Evolutionary conservation across 1,140 invertebrate genomes (phyloP).

Genomic region (Anoplophora glabripennis): DNA sequence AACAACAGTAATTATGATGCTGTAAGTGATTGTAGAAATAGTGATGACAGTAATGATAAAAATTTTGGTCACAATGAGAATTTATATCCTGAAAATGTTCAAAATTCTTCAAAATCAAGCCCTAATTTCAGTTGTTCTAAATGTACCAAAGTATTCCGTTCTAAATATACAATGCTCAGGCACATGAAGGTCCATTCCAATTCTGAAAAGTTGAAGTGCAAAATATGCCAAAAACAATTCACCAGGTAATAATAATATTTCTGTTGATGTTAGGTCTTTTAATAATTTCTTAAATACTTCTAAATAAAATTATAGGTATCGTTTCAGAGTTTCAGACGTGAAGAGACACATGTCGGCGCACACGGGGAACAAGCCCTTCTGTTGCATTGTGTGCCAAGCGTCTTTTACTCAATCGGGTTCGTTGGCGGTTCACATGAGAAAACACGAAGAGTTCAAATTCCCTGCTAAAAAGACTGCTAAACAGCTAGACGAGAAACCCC

Average conservation of each 20-base stretch:
- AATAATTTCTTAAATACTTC: too few relatives aligned
- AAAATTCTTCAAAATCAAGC: background rate
- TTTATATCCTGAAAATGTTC: background rate
- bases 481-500: slow-evolving; percentile 3
- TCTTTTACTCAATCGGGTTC: slow-evolving; percentile 58
- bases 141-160: slow-evolving; percentile 35
- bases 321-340: slow-evolving; percentile 34
- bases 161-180: slow-evolving; percentile 32
- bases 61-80: slow-evolving; percentile 18
- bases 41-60: slow-evolving; percentile 26
- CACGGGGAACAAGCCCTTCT: slow-evolving; percentile 69
- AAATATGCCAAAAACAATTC: slow-evolving; percentile 35
- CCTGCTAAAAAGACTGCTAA: slow-evolving; percentile 2
- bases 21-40: slow-evolving; percentile 21
- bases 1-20: slow-evolving; percentile 6
- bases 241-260: slow-evolving; percentile 11
- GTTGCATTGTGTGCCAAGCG: slow-evolving; percentile 58
- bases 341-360: slow-evolving; percentile 54
- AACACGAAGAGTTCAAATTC: slow-evolving; percentile 31
- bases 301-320: background rate
- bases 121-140: slow-evolving; percentile 29
- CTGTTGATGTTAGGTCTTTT: too few relatives aligned
- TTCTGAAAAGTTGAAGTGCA: slow-evolving; percentile 29
- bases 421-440: slow-evolving; percentile 51
- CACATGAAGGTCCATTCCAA: slow-evolving; percentile 37